Conservation (phyloP, 2,113 vertebrate genomes). For the Silurus meridionalis region DNA sequence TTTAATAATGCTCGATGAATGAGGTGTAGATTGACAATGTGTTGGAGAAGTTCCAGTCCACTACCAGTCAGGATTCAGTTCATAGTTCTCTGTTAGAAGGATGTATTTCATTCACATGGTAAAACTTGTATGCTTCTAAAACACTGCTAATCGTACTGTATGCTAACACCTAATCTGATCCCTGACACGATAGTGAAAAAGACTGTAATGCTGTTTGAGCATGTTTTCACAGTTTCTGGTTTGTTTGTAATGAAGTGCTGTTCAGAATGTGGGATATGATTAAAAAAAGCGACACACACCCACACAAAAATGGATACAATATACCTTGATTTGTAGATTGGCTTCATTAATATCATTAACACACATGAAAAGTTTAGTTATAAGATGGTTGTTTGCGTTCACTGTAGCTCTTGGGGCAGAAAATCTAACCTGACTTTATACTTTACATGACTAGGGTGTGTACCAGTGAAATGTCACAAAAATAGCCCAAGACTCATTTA, state of each 20-base stretch:
- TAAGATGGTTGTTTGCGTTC: background rate
- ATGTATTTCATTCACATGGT: background rate
- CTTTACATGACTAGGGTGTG: background rate
- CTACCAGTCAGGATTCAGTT: background rate
- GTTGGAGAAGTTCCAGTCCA: background rate
- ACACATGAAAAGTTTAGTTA: background rate
- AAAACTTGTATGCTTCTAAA: background rate
- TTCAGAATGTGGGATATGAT: background rate
- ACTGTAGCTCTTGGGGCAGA: background rate
- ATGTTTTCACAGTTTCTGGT: background rate
- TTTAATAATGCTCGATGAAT: slow-evolving; percentile 1
- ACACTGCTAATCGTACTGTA: background rate
- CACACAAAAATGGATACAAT: background rate
- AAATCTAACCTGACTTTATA: too few relatives aligned
- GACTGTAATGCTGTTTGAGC: background rate
- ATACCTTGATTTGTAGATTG: background rate
- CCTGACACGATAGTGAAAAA: background rate
- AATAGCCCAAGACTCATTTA: background rate
- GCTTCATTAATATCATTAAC: background rate
- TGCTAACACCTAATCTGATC: background rate
- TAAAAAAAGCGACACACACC: background rate
- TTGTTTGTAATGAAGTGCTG: background rate
- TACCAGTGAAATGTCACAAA: background rate
- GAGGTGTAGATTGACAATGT: slow-evolving; percentile 7
- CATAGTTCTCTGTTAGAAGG: background rate